Evolutionary conservation across 1,140 invertebrate species (phyloP).

Genomic region (Caenorhabditis tropicalis): DNA sequence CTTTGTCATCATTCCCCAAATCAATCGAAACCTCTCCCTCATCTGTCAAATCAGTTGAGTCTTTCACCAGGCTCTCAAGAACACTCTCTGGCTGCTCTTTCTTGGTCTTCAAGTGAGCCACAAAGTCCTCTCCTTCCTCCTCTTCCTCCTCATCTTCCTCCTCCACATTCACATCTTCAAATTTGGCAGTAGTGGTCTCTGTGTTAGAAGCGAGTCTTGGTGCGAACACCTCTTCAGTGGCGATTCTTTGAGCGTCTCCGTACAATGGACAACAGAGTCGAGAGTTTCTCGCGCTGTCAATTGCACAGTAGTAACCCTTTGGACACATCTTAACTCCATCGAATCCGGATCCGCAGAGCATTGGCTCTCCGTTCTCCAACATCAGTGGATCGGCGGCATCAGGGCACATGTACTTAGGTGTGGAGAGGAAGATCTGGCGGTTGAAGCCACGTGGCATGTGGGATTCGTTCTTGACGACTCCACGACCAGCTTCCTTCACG

Average conservation of each 20-base stretch:
- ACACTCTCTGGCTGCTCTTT: not conserved
- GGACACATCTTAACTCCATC: conserved; percentile 69
- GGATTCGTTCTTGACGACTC: conserved; percentile 30
- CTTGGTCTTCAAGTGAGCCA: conserved; percentile 49
- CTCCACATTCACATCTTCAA: not conserved
- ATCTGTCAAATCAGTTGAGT: not conserved
- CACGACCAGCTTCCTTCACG: not conserved
- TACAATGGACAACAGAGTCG: conserved; percentile 67
- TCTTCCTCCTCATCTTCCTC: conserved; percentile 41
- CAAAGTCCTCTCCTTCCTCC: conserved; percentile 37
- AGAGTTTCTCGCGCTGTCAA: conserved; percentile 57
- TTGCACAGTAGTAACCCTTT: conserved; percentile 69
- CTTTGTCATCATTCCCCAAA: not conserved
- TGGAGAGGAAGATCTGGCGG: conserved; percentile 43
- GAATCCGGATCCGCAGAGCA: conserved; percentile 65
- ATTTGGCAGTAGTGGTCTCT: not conserved
- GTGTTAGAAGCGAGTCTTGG: conserved; percentile 17
- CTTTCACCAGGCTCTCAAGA: not conserved
- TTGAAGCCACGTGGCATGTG: conserved; percentile 42
- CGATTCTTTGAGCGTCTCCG: conserved; percentile 57
- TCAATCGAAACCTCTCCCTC: conserved; percentile 34
- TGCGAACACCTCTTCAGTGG: conserved; percentile 44
- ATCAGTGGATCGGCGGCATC: conserved; percentile 69
- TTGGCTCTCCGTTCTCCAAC: conserved; percentile 56
- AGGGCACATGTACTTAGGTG: conserved; percentile 63